These are phyloP conservation scores for Mastomys coucha DNA, from an alignment of 2,113 vertebrate species.

Conservation along the genomic window DNA sequence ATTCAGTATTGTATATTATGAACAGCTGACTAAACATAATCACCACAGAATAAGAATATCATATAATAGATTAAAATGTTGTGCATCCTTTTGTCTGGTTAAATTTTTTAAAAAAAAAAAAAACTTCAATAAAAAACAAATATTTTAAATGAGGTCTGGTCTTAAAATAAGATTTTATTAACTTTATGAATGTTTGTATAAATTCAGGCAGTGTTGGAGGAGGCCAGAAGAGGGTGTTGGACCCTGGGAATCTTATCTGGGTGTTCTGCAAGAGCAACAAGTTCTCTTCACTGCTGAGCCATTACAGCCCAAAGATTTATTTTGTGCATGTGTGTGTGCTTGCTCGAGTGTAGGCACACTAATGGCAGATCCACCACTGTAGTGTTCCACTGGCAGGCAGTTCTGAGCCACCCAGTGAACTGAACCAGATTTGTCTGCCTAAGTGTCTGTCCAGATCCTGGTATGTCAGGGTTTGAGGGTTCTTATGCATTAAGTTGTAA, in stretches of 20 bases:
- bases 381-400: not conserved
- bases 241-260: not conserved
- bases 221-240: not conserved
- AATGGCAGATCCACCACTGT: not conserved
- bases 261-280: not conserved
- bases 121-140: constrained; percentile 93
- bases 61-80: constrained; percentile 78
- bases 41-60: constrained; percentile 81
- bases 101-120: not conserved
- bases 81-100: constrained; percentile 88
- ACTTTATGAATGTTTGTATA: not conserved
- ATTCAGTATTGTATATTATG: constrained; percentile 85
- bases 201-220: not conserved
- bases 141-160: constrained; percentile 84
- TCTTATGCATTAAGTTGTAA: not conserved
- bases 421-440: too few relatives aligned
- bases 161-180: not conserved
- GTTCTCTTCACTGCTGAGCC: not conserved
- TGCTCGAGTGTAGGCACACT: not conserved
- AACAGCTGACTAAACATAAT: constrained; percentile 85
- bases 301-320: not conserved
- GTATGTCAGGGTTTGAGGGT: too few relatives aligned
- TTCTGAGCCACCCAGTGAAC: not conserved
- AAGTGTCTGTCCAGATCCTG: not conserved
- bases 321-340: not conserved